Evolutionary conservation across 1,140 invertebrate genomes (phyloP), one percentile per base, ranked within the genome.

Genomic region (Ceratina australensis): DNA sequence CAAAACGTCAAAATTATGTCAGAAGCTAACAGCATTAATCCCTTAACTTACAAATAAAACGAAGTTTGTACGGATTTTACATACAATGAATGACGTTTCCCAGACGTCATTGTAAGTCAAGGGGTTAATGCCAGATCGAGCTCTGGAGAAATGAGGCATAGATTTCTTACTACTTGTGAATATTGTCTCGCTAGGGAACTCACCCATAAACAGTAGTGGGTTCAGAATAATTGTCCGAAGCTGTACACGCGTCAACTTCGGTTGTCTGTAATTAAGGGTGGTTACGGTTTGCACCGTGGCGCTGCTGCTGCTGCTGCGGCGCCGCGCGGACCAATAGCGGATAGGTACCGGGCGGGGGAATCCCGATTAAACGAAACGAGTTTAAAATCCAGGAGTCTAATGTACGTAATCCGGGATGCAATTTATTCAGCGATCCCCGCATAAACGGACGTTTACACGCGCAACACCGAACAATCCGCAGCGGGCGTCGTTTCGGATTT

Each of bases 391-490:
- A 49, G 59, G 60, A 65, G 60, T 78, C 76, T 78, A 78, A 78
- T 78, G 76, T 78, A 78, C 76, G 68, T 78, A 78, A 78, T 78
- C 76, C 68, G 33, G 76, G 52, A 72, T 64, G 69, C 69, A 78
- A 78, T 78, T 78, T 78, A 78, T 78, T 78, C 50, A 49, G 60
- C 59, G 75, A 72, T 64, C 50, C 68, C 59, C 49, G 75, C 22
- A 71, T 64, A 65, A 72, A 72, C 57, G 76, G 76, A 72, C 67
- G 50, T 78, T 78, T 78, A 64, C 76, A 65, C 76, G 33, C 60
- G 52, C n/a, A 24, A 72, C 60, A 26, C 57, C 66, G 47, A 72
- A 72, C 75, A 72, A 72, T 72, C 60, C 60, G 66, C 47, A 71
- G 16, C 67, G 66, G 28, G 47, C 57, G 26, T 54, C 74, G 74